Base-by-base conservation (phyloP, 2,888 invertebrate species). In the Zeuzera pyrina region DNA sequence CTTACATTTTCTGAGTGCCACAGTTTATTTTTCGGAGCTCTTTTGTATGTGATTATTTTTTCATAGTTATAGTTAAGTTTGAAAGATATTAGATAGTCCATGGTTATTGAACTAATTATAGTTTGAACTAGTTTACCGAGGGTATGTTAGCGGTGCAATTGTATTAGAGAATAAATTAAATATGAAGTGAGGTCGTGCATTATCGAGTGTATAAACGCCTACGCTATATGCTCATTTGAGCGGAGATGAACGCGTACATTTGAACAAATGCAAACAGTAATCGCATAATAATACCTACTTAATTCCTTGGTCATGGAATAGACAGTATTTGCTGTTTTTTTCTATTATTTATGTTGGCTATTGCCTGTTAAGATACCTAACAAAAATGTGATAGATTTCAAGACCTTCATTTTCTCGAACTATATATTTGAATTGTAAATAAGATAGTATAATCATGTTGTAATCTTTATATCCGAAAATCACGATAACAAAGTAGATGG, bases 181-280 rank as follows among this genome's bases (percentile, higher is more conserved):
- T 58, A 45, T 53, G 53, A 48, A 61, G 64, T 67, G 63, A 73
- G 68, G 70, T 73, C 67, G 63, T 53, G 68, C 70, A 66, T 70
- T 69, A 52, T 53, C 54, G 60, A 62, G 68, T 65, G 65, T 67
- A 57, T 55, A 43, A 47, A 55, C 73, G 66, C 73, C 72, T 66
- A 76, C 71, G 63, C 71, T 61, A 66, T 66, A 52, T 79, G 79
- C 54, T 79, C 79, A 79, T 74, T 79, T 78, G 66, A 79, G 78
- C 77, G 79, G 50, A 73, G 69, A 76, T 56, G 48, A 55, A 54
- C 62, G 62, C 57, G 53, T 62, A 67, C 61, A 72, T 64, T 69
- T 63, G 70, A 59, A 67, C 67, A 67, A 69, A 66, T 72, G 65
- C 66, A 73, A 73, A 64, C 56, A 66, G 71, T 62, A 71, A 67